Evolutionary conservation across 1,140 invertebrate species (phyloP).

Genomic region (Calycopis cecrops): DNA sequence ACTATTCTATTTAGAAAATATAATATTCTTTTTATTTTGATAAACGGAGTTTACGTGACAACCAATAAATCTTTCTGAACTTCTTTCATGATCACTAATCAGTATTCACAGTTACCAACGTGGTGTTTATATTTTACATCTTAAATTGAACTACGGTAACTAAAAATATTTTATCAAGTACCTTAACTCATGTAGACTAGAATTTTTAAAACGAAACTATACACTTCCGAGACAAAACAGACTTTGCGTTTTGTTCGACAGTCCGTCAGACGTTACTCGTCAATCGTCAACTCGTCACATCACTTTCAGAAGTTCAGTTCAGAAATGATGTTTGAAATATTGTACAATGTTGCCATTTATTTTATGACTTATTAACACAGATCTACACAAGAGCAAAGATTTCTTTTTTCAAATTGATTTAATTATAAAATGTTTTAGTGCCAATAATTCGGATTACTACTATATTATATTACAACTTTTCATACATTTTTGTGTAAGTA

Average conservation of each 20-base stretch:
- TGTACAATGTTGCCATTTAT: constrained; percentile 6
- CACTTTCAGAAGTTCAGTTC: not conserved
- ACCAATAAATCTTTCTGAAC: not conserved
- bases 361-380: not conserved
- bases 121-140: not conserved
- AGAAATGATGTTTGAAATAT: constrained; percentile 1
- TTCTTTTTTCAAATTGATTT: no score
- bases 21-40: constrained; percentile 21
- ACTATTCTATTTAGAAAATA: constrained; percentile 31
- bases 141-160: no score
- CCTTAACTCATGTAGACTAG: constrained; percentile 46
- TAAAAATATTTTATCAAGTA: no score
- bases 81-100: constrained; percentile 12
- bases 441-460: no score
- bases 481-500: no score
- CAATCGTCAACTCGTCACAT: constrained; percentile 11
- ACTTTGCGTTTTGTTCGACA: constrained; percentile 51
- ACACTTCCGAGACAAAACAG: constrained; percentile 59
- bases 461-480: no score
- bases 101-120: constrained; percentile 1
- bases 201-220: constrained; percentile 41
- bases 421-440: no score
- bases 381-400: no score
- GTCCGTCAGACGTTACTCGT: constrained; percentile 21
- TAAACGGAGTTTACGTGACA: no score